Percentiles rank a stretch among this genome's conserved stretches.
Conservation (phyloP, 2,113 vertebrate genomes). For the Vulpes lagopus region DNA sequence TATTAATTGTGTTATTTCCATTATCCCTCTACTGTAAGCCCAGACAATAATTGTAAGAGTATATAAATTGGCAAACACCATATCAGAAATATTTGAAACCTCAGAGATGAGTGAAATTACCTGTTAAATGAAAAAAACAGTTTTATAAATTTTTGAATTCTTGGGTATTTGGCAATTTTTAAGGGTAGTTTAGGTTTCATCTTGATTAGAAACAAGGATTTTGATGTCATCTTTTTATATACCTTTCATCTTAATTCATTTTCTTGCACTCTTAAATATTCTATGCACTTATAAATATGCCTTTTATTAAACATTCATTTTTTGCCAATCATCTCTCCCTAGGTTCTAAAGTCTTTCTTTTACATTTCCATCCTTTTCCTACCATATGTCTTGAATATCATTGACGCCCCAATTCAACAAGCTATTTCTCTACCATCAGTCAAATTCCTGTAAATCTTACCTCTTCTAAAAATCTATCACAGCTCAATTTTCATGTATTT, state of each 20-base stretch:
- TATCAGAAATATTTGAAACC: neutral
- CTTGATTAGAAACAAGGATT: neutral
- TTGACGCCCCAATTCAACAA: neutral
- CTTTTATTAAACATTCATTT: conserved; percentile 38
- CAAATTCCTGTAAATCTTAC: conserved; percentile 2
- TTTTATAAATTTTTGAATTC: conserved; percentile 34
- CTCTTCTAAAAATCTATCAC: neutral
- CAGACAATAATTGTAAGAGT: neutral
- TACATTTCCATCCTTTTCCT: conserved; percentile 16
- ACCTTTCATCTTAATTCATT: neutral
- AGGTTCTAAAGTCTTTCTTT: conserved; percentile 6
- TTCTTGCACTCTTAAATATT: neutral
- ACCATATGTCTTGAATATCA: neutral
- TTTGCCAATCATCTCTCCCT: neutral
- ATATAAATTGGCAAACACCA: conserved; percentile 16
- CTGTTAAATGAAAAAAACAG: neutral
- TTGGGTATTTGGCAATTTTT: neutral
- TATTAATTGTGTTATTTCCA: neutral
- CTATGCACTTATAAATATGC: neutral
- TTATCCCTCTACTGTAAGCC: neutral
- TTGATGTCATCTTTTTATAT: neutral
- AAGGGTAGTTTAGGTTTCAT: neutral
- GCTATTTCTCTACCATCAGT: neutral
- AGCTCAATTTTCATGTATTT: conserved; percentile 19
- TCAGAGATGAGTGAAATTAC: conserved; percentile 21